Conservation (phyloP, 2,888 invertebrate genomes). For the Calephelis perditalis region DNA sequence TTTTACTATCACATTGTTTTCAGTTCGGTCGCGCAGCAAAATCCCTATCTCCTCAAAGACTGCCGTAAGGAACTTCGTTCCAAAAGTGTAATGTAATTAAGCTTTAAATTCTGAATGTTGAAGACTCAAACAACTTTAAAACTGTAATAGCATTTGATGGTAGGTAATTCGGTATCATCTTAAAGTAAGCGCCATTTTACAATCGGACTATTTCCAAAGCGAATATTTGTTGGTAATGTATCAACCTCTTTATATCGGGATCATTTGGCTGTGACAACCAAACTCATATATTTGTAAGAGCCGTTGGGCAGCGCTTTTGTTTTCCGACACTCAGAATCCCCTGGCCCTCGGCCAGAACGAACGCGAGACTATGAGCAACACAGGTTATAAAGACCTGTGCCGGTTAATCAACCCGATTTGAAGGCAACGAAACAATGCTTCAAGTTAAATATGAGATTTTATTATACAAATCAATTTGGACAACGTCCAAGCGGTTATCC, state of each 20-base stretch:
- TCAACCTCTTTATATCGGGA: slow-evolving; percentile 3
- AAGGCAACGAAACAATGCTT: slow-evolving; percentile 43
- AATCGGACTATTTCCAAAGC: background rate
- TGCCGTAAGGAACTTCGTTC: no score
- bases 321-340: slow-evolving; percentile 36
- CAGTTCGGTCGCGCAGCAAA: no score
- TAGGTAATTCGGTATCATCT: background rate
- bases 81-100: no score
- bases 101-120: no score
- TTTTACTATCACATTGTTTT: no score
- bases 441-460: slow-evolving; percentile 19
- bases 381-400: slow-evolving; percentile 56
- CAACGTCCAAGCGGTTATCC: slow-evolving; percentile 21
- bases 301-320: slow-evolving; percentile 51
- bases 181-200: background rate
- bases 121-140: no score
- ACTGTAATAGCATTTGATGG: no score
- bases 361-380: slow-evolving; percentile 63
- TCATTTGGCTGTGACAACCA: slow-evolving; percentile 23
- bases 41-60: no score
- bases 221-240: slow-evolving; percentile 9
- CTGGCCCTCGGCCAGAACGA: slow-evolving; percentile 62
- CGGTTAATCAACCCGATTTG: slow-evolving; percentile 70
- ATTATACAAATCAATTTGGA: slow-evolving; percentile 31
- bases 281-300: slow-evolving; percentile 43